Conservation (phyloP, 2,888 invertebrate genomes). For the Trichopoda pennipes region DNA sequence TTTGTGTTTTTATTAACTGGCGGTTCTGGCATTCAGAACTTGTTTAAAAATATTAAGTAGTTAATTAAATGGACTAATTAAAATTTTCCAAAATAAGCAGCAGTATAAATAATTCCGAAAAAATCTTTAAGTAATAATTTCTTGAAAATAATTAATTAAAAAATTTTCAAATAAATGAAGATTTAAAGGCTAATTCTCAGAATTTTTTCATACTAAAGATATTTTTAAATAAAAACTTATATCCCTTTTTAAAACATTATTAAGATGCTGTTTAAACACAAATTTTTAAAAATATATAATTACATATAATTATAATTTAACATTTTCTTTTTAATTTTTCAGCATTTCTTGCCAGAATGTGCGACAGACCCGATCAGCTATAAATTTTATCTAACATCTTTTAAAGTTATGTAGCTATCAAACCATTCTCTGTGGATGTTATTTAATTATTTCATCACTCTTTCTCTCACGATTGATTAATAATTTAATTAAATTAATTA, state of each 20-base stretch:
- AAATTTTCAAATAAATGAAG: no score
- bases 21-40: not conserved
- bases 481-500: slow-evolving; percentile 79
- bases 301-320: no score
- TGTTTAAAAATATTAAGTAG: no score
- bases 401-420: slow-evolving; percentile 76
- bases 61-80: no score
- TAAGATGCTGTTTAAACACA: not conserved
- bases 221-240: no score
- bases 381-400: slow-evolving; percentile 74
- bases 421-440: slow-evolving; percentile 80
- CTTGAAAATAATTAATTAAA: no score
- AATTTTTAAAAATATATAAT: not conserved
- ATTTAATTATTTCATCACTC: slow-evolving; percentile 74
- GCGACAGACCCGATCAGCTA: slow-evolving; percentile 83
- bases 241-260: not conserved
- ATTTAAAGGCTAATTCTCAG: no score
- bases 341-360: slow-evolving; percentile 95
- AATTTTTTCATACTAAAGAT: no score
- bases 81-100: no score
- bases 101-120: no score
- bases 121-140: no score
- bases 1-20: no score
- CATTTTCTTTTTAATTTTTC: slow-evolving; percentile 76
- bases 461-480: slow-evolving; percentile 79